Conservation (phyloP, 2,113 vertebrate genomes). For the Potamarius usumacintae region DNA sequence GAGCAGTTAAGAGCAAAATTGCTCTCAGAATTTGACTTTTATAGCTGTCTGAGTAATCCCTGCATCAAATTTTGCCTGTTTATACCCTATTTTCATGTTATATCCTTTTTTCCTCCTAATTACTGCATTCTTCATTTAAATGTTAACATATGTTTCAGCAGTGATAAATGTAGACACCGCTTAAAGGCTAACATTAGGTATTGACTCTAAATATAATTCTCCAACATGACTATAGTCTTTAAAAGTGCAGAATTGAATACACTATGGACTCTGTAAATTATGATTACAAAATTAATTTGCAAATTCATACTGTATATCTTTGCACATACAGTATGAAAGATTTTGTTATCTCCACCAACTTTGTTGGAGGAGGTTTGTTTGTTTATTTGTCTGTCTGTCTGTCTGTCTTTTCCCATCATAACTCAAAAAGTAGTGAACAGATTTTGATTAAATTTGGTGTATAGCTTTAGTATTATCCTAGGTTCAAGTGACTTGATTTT, state of each 20-base stretch:
- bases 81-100: neutral
- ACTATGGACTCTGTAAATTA: neutral
- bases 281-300: neutral
- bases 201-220: neutral
- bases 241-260: neutral
- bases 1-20: neutral
- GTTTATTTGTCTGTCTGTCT: no score
- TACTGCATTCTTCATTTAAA: neutral
- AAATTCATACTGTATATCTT: neutral
- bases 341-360: neutral
- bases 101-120: slow-evolving; percentile 5
- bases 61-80: neutral
- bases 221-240: neutral
- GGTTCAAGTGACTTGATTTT: no score
- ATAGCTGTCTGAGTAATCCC: neutral
- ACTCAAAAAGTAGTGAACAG: no score
- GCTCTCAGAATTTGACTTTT: neutral
- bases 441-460: no score
- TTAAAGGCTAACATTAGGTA: neutral
- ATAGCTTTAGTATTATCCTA: no score
- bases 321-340: neutral
- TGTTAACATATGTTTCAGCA: slow-evolving; percentile 9
- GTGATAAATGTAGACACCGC: neutral
- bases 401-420: no score
- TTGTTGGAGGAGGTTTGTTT: no score